Conservation (phyloP, 2,113 vertebrate species). For the Etheostoma spectabile region DNA sequence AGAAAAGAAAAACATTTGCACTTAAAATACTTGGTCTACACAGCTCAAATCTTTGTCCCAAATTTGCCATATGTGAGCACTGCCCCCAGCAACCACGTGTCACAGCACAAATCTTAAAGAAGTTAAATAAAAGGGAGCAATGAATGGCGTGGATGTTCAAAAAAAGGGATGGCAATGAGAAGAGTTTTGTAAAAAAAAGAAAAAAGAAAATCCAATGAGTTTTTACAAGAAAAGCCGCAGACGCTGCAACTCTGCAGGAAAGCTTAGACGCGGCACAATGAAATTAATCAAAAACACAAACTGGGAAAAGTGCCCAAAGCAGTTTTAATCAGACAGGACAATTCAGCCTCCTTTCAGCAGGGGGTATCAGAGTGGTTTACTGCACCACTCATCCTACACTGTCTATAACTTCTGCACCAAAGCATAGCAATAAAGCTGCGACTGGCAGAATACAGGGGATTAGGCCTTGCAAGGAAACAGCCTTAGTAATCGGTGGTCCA, state of each 20-base stretch:
- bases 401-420: conserved; percentile 33
- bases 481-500: conserved; percentile 70
- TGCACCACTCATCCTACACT: conserved; percentile 30
- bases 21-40: conserved; percentile 45
- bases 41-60: conserved; percentile 62
- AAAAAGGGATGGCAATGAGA: not conserved
- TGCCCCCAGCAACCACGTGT: conserved; percentile 50
- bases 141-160: conserved; percentile 2
- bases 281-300: conserved; percentile 74
- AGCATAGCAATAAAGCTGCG: conserved; percentile 55
- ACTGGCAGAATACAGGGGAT: conserved; percentile 72
- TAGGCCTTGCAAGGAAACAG: conserved; percentile 57
- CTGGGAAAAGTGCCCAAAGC: conserved; percentile 64
- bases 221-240: conserved; percentile 58
- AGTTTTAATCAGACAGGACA: conserved; percentile 61
- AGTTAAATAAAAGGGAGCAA: conserved; percentile 24
- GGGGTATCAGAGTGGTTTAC: conserved; percentile 27
- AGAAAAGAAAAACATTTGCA: conserved; percentile 16
- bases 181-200: not conserved
- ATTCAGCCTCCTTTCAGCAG: conserved; percentile 47
- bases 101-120: conserved; percentile 2
- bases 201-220: conserved; percentile 46
- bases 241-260: conserved; percentile 55
- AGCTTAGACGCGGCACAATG: conserved; percentile 58
- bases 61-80: conserved; percentile 66